phyloP scores from a whole-genome alignment of 1,140 invertebrate genomes.

The Habropoda laboriosa region DNA sequence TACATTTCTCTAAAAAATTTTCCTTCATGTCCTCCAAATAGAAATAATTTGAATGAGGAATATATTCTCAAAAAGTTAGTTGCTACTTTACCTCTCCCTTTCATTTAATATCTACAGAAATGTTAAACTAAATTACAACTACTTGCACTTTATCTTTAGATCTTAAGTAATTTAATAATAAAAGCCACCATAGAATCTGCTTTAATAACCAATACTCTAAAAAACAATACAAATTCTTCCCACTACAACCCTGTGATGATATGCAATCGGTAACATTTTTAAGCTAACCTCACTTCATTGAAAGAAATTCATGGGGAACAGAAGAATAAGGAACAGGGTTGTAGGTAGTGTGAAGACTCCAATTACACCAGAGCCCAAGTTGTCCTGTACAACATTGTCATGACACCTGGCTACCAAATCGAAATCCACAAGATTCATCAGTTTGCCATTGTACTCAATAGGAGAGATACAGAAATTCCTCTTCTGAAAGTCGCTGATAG shows the following conservation, averaged over 20 bases:
- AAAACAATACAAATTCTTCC: background rate
- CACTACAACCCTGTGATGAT: background rate
- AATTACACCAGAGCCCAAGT: slow-evolving; percentile 80
- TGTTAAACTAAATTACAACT: no score
- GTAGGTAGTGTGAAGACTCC: slow-evolving; percentile 28
- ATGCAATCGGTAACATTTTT: background rate
- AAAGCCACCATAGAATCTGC: background rate
- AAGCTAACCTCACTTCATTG: slow-evolving; percentile 1
- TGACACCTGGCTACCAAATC: slow-evolving; percentile 86
- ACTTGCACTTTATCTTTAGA: no score
- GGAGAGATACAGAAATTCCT: slow-evolving; percentile 93
- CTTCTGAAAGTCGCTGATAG: slow-evolving; percentile 85
- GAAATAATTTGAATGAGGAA: no score
- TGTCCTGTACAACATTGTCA: slow-evolving; percentile 85
- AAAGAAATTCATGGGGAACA: slow-evolving; percentile 47
- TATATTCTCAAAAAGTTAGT: no score
- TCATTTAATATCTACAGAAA: no score
- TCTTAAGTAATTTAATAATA: background rate
- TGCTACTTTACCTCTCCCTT: no score
- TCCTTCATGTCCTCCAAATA: no score
- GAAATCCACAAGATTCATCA: slow-evolving; percentile 87
- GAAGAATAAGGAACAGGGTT: slow-evolving; percentile 34
- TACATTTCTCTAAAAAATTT: no score
- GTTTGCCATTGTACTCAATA: slow-evolving; percentile 88
- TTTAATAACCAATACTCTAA: no score